A percentile compares a stretch with the other conserved stretches of the same genome.
Evolutionary conservation across 2,888 invertebrate species (phyloP).

Genomic region (Agonopterix arenella): DNA sequence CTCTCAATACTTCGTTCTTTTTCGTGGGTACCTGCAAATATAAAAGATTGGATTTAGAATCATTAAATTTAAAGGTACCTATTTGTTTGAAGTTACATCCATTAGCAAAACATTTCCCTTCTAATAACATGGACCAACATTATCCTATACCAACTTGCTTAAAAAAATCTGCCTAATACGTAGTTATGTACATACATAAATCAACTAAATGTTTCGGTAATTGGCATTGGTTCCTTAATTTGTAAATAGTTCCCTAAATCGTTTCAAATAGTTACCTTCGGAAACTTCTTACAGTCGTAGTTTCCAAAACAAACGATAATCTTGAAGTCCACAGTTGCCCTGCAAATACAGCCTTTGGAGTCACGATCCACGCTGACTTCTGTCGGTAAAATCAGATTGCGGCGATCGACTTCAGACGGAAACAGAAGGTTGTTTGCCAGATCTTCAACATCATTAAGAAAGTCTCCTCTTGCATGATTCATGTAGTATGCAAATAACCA

Average conservation of each 20-base stretch:
- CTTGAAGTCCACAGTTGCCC: slow-evolving; percentile 40
- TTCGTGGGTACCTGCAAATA: slow-evolving; percentile 47
- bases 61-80: not conserved
- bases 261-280: slow-evolving; percentile 33
- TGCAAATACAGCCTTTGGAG: slow-evolving; percentile 69
- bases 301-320: slow-evolving; percentile 73
- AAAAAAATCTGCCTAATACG: too few relatives aligned
- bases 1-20: slow-evolving; percentile 49
- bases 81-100: not conserved
- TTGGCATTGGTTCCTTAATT: not conserved
- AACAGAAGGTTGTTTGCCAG: slow-evolving; percentile 32
- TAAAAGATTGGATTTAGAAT: not conserved
- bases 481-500: slow-evolving; percentile 61
- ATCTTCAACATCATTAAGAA: slow-evolving; percentile 49
- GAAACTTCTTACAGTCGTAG: slow-evolving; percentile 66
- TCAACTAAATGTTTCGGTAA: not conserved
- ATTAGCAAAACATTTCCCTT: not conserved
- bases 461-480: slow-evolving; percentile 40
- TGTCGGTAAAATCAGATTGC: slow-evolving; percentile 34
- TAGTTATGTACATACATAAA: not conserved
- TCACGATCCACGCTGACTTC: slow-evolving; percentile 43
- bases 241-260: not conserved
- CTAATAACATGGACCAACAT: not conserved
- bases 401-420: slow-evolving; percentile 32
- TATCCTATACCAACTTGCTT: not conserved